These are phyloP conservation scores for Pentalonia nigronervosa DNA, from an alignment of 1,140 invertebrate species.

Conservation along the genomic window DNA sequence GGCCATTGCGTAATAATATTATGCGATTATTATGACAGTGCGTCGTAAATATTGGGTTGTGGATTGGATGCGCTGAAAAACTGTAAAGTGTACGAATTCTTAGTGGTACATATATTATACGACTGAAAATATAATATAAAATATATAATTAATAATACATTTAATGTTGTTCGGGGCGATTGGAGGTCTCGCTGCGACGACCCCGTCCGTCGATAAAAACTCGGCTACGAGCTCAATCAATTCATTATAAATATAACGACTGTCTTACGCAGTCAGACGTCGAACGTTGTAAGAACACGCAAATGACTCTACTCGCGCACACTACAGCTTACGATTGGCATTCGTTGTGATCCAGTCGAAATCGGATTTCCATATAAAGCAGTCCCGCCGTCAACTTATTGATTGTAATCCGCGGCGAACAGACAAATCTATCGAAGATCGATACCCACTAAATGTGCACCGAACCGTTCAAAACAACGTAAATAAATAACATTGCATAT, in stretches of 20 bases:
- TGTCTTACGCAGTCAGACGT: not conserved
- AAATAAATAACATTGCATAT: not conserved
- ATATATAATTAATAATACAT: not conserved
- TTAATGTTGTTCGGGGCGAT: not conserved
- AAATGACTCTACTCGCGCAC: not conserved
- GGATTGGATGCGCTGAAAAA: too few relatives aligned
- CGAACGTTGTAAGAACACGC: not conserved
- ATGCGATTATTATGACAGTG: too few relatives aligned
- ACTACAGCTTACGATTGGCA: not conserved
- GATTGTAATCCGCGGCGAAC: not conserved
- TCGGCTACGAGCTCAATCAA: not conserved
- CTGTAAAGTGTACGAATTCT: not conserved
- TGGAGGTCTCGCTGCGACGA: not conserved
- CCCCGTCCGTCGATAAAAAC: not conserved
- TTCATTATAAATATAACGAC: not conserved
- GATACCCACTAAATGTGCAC: not conserved
- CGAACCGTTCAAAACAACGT: not conserved
- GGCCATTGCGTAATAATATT: too few relatives aligned
- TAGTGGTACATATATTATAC: not conserved
- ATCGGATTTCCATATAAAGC: conserved; percentile 3
- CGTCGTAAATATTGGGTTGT: too few relatives aligned
- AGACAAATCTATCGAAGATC: conserved; percentile 4
- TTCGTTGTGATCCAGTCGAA: not conserved
- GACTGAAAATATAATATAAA: not conserved
- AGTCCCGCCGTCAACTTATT: not conserved